phyloP scores from a whole-genome alignment of 2,797 vertebrate species.

The Bradypus variegatus region DNA sequence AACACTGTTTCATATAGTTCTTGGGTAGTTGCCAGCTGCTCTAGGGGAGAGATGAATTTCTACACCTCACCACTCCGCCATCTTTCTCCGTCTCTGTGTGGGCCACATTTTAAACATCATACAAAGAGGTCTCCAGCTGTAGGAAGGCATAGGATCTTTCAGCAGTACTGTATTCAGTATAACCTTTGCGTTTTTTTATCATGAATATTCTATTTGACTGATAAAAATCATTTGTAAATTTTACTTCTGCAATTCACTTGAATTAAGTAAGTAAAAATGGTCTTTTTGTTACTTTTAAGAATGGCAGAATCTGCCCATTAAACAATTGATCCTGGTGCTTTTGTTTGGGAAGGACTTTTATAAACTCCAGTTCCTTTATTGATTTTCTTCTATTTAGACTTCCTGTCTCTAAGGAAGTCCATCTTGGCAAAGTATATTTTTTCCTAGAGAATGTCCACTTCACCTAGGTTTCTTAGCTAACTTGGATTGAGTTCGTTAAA shows the following conservation, averaged over 20 bases:
- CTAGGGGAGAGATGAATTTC: too few species aligned
- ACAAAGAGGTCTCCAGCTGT: background rate
- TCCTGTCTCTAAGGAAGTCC: background rate
- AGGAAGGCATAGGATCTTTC: background rate
- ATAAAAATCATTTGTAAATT: background rate
- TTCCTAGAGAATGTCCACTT: background rate
- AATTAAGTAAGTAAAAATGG: background rate
- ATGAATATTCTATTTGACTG: background rate
- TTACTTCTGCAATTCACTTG: background rate
- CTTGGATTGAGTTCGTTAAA: background rate
- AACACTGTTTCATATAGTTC: too few species aligned
- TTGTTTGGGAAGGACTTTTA: background rate
- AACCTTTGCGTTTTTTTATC: background rate
- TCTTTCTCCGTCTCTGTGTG: too few species aligned
- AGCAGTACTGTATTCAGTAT: background rate
- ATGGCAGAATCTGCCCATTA: background rate
- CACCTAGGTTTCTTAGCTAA: too few species aligned
- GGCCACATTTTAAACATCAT: too few species aligned
- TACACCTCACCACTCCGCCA: too few species aligned
- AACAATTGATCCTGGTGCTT: background rate
- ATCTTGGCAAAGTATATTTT: background rate
- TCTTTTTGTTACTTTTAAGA: background rate
- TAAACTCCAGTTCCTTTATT: background rate
- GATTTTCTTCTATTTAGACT: background rate
- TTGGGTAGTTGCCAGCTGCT: too few species aligned